Conservation (phyloP, 1,140 invertebrate genomes). For the Antheraea mylitta region DNA sequence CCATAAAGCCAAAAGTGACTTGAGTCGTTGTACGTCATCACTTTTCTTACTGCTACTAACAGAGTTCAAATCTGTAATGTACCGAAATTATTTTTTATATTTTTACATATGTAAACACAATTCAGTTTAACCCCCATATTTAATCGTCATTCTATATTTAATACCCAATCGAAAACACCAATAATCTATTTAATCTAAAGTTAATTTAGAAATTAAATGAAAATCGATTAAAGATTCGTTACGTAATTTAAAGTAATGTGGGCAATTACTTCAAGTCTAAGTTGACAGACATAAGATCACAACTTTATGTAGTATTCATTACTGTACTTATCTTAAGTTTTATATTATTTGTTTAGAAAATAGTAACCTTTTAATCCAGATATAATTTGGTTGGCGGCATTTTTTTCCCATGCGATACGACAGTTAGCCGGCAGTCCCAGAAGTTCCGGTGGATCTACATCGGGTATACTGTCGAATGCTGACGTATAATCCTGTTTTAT, state of each 20-base stretch:
- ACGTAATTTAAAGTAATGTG: too few relatives aligned
- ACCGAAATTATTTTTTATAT: not conserved
- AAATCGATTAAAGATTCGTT: too few relatives aligned
- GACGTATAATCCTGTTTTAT: constrained; percentile 44
- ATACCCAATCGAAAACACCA: too few relatives aligned
- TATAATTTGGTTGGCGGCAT: constrained; percentile 46
- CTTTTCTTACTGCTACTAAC: constrained; percentile 24
- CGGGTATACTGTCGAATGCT: constrained; percentile 47
- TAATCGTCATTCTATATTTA: not conserved
- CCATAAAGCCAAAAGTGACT: constrained; percentile 55
- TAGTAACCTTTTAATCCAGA: constrained; percentile 47
- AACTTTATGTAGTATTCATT: too few relatives aligned
- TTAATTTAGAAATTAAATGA: too few relatives aligned
- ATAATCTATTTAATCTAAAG: too few relatives aligned
- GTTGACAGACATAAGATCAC: too few relatives aligned
- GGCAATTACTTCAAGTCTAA: too few relatives aligned
- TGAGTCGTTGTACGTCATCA: constrained; percentile 35
- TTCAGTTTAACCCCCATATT: not conserved
- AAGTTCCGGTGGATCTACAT: constrained; percentile 52
- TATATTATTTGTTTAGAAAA: not conserved
- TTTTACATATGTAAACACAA: not conserved
- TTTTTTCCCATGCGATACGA: constrained; percentile 57
- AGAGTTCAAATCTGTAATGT: constrained; percentile 44
- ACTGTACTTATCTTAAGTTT: too few relatives aligned
- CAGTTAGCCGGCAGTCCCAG: constrained; percentile 61